Percentiles rank a stretch among this genome's conserved stretches.
Conservation (phyloP, 2,888 invertebrate species). For the Ormia ochracea region DNA sequence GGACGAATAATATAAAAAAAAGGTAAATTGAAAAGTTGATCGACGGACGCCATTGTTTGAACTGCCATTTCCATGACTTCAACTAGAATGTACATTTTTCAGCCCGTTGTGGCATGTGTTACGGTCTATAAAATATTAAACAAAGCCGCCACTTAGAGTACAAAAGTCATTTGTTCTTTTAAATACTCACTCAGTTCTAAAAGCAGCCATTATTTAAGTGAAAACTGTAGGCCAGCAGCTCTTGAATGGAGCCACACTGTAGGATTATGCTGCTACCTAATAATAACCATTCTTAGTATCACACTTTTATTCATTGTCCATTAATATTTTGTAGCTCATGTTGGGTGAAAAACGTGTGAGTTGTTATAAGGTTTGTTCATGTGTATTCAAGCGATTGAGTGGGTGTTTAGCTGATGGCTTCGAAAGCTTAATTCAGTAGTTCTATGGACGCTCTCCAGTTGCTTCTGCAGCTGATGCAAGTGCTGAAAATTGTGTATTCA, state of each 20-base stretch:
- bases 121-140: too few species aligned
- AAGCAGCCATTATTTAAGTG: too few species aligned
- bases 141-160: too few species aligned
- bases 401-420: not conserved
- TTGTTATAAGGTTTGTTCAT: not conserved
- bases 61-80: too few species aligned
- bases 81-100: too few species aligned
- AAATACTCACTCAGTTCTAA: too few species aligned
- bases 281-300: not conserved
- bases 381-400: not conserved
- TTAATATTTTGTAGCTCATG: conserved; percentile 9
- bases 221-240: too few species aligned
- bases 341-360: conserved; percentile 1
- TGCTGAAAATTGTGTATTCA: conserved; percentile 42
- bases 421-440: conserved; percentile 14
- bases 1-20: too few species aligned
- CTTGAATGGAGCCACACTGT: not conserved
- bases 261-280: not conserved
- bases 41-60: too few species aligned
- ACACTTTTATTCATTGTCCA: not conserved
- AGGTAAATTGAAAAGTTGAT: too few species aligned
- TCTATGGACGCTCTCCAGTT: not conserved
- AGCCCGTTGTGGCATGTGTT: too few species aligned
- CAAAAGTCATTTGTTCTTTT: too few species aligned
- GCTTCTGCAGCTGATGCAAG: not conserved